Conservation (phyloP, 2,113 vertebrate species). For the Micronycteris hirsuta region DNA sequence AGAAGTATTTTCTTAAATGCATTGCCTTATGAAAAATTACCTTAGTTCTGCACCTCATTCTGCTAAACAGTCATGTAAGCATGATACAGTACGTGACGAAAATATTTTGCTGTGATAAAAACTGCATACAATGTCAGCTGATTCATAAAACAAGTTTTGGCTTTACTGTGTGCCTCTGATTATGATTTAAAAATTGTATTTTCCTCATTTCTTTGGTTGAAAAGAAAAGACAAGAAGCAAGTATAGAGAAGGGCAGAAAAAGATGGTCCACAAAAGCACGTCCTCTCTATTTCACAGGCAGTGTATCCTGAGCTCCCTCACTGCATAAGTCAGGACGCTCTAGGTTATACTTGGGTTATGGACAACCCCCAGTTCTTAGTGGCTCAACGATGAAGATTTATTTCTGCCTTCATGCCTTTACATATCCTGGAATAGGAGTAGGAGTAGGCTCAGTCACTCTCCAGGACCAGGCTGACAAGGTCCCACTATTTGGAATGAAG, state of each 20-base stretch:
- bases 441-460: not conserved
- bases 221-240: not conserved
- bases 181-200: not conserved
- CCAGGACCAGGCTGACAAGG: not conserved
- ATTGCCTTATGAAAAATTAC: not conserved
- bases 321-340: not conserved
- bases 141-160: not conserved
- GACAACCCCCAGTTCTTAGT: not conserved
- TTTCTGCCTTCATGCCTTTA: not conserved
- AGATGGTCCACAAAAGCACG: not conserved
- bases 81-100: not conserved
- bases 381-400: not conserved
- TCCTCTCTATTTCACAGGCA: no score
- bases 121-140: not conserved
- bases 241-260: not conserved
- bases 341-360: not conserved
- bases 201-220: not conserved
- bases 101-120: not conserved
- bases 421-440: not conserved
- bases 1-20: not conserved
- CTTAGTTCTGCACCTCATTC: not conserved
- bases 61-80: not conserved
- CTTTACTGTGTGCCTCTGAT: not conserved
- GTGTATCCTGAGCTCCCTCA: not conserved
- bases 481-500: not conserved